Evolutionary conservation across 2,888 invertebrate species (phyloP), one percentile per base, ranked within the genome.

Genomic region (Tipula vernalis): DNA sequence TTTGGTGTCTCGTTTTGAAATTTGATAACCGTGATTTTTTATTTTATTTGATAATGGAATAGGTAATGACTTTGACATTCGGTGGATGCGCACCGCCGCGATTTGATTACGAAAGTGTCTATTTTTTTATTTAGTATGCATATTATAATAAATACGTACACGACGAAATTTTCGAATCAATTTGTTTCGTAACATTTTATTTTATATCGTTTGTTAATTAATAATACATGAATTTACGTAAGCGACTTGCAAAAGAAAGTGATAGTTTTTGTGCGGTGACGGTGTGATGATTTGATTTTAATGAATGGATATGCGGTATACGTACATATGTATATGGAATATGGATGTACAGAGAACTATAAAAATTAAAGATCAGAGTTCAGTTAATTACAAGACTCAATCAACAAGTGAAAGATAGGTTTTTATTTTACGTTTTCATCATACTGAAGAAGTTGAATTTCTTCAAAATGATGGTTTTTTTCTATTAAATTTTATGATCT

Each of bases 21-120:
- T 71, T 71, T 71, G 18, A 28, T 51, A 51, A 51, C 51, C n/a
- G 15, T 51, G 15, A 4, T 51, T 51, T n/a, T 51, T 51, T 8
- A 15, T 28, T 18, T 18, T 10, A 71, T 71, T 57, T 71, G 71
- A 71, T 71, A 71, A 8, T 71, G 71, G 51, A 71, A 71, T 28
- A 71, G 71, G 71, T 71, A 71, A 71, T 71, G 71, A 71, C 71
- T 71, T 71, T 71, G 71, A 71, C 71, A 71, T 71, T 71, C 71
- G 28, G 28, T 10, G n/a, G 28, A 71, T 12, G 18, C 10, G 71
- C 18, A 10, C 28, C 28, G 28, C 28, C 10, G 8, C 71, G 10
- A 4, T 28, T 71, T 28, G 71, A 71, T 71, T 71, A 71, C 71
- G 71, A 71, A 71, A 71, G 71, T 71, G 71, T 71, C 28, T 71